These are phyloP conservation scores for Aphaenogaster ashmeadi DNA, from an alignment of 1,140 invertebrate species.

Conservation along the genomic window DNA sequence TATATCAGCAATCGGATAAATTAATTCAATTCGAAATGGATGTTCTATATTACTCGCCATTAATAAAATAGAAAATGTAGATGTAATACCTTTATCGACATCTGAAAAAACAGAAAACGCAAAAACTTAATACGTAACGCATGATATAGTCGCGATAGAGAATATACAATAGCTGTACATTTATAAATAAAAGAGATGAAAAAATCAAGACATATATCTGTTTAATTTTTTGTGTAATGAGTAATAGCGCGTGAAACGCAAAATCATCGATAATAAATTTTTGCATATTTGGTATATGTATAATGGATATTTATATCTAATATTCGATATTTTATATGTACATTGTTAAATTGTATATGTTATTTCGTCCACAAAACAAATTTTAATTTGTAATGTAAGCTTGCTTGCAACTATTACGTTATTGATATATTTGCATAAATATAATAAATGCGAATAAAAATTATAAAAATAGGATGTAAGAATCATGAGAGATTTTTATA, in stretches of 20 bases:
- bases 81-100: neutral
- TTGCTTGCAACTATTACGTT: no score
- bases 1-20: neutral
- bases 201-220: no score
- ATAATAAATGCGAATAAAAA: no score
- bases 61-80: slow-evolving; percentile 13
- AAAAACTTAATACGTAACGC: neutral
- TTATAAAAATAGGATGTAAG: no score
- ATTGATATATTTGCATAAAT: no score
- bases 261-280: neutral
- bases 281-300: neutral
- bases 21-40: neutral
- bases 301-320: neutral
- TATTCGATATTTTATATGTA: neutral
- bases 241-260: neutral
- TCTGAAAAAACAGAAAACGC: slow-evolving; percentile 25
- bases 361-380: no score
- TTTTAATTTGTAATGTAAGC: no score
- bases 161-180: neutral
- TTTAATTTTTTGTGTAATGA: neutral
- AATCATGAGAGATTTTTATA: no score
- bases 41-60: neutral
- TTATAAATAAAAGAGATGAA: neutral
- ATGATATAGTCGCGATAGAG: neutral
- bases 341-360: no score